Evolutionary conservation across 2,888 invertebrate species (phyloP).

Genomic region (Campopleginae sp.): DNA sequence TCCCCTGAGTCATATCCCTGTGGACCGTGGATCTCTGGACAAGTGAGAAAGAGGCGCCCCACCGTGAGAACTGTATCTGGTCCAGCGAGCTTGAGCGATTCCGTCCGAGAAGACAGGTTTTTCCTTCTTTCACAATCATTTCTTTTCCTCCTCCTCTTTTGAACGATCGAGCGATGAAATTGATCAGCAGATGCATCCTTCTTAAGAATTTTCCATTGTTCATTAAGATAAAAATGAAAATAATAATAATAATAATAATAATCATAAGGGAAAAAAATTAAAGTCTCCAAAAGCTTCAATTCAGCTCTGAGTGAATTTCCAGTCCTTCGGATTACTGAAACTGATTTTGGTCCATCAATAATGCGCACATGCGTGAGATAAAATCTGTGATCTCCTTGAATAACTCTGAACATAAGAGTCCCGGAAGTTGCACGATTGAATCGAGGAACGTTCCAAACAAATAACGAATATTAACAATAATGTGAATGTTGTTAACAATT

Average conservation of each 20-base stretch:
- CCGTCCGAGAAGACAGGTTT: slow-evolving; percentile 75
- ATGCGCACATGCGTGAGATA: neutral
- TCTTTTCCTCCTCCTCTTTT: neutral
- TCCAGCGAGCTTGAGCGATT: slow-evolving; percentile 72
- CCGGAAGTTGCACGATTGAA: neutral
- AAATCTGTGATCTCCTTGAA: neutral
- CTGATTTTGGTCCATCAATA: neutral
- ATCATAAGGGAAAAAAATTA: neutral
- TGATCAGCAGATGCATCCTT: neutral
- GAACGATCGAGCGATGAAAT: neutral
- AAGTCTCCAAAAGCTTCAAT: neutral
- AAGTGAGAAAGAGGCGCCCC: slow-evolving; percentile 73
- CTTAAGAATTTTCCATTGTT: neutral
- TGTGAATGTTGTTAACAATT: neutral
- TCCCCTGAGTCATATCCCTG: slow-evolving; percentile 62
- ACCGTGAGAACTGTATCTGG: slow-evolving; percentile 81
- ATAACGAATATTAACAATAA: neutral
- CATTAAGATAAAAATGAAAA: neutral
- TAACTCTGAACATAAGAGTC: neutral
- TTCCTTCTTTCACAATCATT: slow-evolving; percentile 1
- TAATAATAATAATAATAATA: too few relatives aligned
- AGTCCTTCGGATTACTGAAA: neutral
- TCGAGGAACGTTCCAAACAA: neutral
- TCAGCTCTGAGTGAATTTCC: neutral
- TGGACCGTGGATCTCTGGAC: slow-evolving; percentile 21